These are phyloP conservation scores for Drosophila ogumai DNA, from an alignment of 1,140 invertebrate species.

Conservation along the genomic window DNA sequence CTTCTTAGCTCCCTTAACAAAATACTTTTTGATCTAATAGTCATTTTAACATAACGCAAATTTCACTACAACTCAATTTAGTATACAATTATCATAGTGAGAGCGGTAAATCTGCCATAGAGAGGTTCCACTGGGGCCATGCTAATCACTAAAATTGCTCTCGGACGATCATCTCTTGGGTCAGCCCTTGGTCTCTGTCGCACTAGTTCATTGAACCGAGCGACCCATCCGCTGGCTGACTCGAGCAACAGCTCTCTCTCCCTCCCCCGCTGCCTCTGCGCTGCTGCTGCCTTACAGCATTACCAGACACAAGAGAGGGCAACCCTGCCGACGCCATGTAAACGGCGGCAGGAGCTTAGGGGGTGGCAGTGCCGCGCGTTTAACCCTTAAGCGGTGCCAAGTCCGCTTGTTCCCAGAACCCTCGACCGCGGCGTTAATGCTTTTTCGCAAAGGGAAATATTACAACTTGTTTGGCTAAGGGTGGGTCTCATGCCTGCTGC, in stretches of 20 bases:
- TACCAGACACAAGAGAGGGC: conserved; percentile 41
- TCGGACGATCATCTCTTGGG: conserved; percentile 2
- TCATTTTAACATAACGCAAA: no score
- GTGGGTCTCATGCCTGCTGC: conserved; percentile 56
- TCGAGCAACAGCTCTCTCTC: conserved; percentile 25
- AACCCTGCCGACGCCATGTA: conserved; percentile 4
- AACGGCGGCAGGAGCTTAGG: conserved; percentile 29
- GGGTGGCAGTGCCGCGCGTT: conserved; percentile 63
- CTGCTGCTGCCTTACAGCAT: conserved; percentile 13
- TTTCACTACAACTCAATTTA: neutral
- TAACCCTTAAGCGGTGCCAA: conserved; percentile 64
- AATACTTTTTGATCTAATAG: no score
- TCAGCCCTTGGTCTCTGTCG: neutral
- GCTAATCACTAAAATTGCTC: conserved; percentile 7
- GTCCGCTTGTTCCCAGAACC: conserved; percentile 7
- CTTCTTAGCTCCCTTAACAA: neutral
- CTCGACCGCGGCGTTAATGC: neutral
- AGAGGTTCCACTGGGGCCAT: neutral
- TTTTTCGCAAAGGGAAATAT: conserved; percentile 69
- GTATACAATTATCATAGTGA: neutral
- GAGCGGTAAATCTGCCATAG: neutral
- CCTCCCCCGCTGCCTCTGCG: neutral
- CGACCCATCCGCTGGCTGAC: conserved; percentile 32
- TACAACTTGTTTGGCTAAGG: conserved; percentile 71
- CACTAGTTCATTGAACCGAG: conserved; percentile 46